Base-by-base conservation (phyloP, 2,888 invertebrate genomes). In the Papilio demoleus region DNA sequence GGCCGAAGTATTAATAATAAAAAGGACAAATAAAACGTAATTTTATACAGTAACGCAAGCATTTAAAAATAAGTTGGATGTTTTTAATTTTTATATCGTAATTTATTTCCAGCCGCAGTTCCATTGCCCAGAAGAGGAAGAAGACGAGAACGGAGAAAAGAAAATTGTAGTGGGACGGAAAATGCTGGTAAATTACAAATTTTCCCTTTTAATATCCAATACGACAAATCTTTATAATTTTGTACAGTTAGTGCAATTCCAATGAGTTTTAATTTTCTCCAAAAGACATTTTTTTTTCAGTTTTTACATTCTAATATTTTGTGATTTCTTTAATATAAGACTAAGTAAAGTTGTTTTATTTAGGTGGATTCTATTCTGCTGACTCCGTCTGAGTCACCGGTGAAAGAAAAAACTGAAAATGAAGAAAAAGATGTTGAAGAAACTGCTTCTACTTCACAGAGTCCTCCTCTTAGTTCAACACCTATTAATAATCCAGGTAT, bases 401-500 rank as follows among this genome's bases (percentile, higher is more conserved):
- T 80, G 0, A 85, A 81, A 38, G 86, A 86, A 40, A 75, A 75
- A 12, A 67, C 72, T 1, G 79, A 77, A 12, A 71, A 63, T 19
- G 82, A 81, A 6, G 76, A 73, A 0, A 82, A 80, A 31, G 77
- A 82, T 53, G 78, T 77, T 1, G 84, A 85, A 27, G 87, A 86
- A 3, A 74, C 79, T 0, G 86, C 84, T 2, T 68, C 81, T 0
- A 71, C 58, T 0, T 75, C 78, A 0, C 67, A 83, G 6, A 92
- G 92, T 58, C 92, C 92, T 3, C 92, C 90, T 1, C 83, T 90
- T 0, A 88, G 90, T 70, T 88, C 90, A 0, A 90, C 92, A 0
- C 92, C 88, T 4, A 74, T 85, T 4, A 82, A 82, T 62, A 82
- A 87, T 79, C 76, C 77, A 67, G 61, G 69, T 69, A 65, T 62